Percentiles rank a stretch among this genome's conserved stretches.
Conservation (phyloP, 2,113 vertebrate genomes). For the Scolopax mira region DNA sequence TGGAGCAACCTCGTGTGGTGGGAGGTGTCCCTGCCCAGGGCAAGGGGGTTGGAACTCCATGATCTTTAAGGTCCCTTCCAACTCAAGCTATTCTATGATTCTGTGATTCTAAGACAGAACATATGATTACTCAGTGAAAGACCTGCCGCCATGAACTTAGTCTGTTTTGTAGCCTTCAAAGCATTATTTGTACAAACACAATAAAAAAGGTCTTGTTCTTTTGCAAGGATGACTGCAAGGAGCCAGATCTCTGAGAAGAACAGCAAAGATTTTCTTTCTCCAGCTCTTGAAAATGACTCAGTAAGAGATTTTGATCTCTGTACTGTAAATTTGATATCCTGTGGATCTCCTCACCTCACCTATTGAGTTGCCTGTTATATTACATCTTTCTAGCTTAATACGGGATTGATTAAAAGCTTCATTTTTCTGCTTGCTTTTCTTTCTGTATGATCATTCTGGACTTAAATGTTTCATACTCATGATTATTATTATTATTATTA, state of each 20-base stretch:
- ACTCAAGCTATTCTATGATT: background rate
- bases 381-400: constrained; percentile 22
- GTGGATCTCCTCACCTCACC: constrained; percentile 30
- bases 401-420: background rate
- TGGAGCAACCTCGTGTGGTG: background rate
- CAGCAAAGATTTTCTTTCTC: constrained; percentile 9
- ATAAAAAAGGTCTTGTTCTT: constrained; percentile 10
- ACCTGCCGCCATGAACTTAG: background rate
- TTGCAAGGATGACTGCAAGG: constrained; percentile 12
- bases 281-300: constrained; percentile 36
- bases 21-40: background rate
- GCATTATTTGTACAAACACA: constrained; percentile 37
- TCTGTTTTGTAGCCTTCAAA: constrained; percentile 9
- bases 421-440: constrained; percentile 25
- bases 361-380: background rate
- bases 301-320: constrained; percentile 57
- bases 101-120: background rate
- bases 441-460: background rate
- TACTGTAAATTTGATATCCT: constrained; percentile 52
- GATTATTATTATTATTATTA: background rate
- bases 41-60: background rate
- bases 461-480: background rate
- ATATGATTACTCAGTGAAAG: background rate
- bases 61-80: background rate
- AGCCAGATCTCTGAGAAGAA: constrained; percentile 28